Evolutionary conservation across 2,113 vertebrate genomes (phyloP), one percentile per base, ranked within the genome.

Genomic region (Coracopsis vasa): DNA sequence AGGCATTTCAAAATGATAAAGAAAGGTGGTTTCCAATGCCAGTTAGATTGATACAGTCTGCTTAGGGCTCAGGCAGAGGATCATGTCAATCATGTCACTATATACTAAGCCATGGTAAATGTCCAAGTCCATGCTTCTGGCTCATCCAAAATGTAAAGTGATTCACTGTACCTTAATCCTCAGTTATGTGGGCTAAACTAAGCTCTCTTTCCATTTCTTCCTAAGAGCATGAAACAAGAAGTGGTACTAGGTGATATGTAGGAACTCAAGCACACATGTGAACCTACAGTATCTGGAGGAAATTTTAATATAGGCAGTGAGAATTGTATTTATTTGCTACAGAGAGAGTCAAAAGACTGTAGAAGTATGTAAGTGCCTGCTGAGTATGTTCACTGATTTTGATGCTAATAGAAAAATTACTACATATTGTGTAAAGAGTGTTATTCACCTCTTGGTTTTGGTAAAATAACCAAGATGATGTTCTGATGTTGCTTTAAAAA

Each of bases 41-140:
- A 16, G 44, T 9, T 70, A 35, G 16, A 53, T 33, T 29, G 48
- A 41, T 7, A 86, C 17, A 65, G 45, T 31, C 56, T 71, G 66
- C 37, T 71, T 5, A 31, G 25, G 71, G 72, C 51, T 94, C 56
- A 71, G 66, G 28, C 8, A 82, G 60, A 70, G 16, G 16, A 74
- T 27, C 1, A 1, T 5, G 27, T 25, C 47, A 51, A 65, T n/a
- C 1, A 1, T 6, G 27, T 25, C 53, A 47, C 66, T n/a, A 7
- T 5, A 17, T 13, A 27, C 70, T 29, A 51, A 62, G 20, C 27
- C 29, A 33, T 0, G 1, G 13, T 17, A 60, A 39, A 14, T 45
- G 28, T 10, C 56, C 25, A 50, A 37, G 14, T 9, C 14, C 15
- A 33, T 7, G 31, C 54, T 56, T 54, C 41, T 45, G 48, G 3